Percentiles rank a stretch among this genome's conserved stretches.
These are phyloP conservation scores for Ostrea denselamellosa DNA, from an alignment of 1,140 invertebrate genomes.

Conservation along the genomic window DNA sequence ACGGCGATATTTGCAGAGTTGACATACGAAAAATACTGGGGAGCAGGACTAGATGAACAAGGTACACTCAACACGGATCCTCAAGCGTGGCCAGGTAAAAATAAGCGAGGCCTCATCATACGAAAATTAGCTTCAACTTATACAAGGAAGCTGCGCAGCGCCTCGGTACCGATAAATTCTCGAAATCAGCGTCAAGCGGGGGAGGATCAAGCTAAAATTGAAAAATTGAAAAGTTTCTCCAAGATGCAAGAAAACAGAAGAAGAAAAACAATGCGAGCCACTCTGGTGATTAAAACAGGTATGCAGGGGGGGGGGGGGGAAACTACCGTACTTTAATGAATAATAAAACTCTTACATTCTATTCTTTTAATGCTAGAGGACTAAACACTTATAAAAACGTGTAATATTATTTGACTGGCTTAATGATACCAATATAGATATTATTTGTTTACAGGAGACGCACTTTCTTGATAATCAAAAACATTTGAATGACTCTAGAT, in stretches of 20 bases:
- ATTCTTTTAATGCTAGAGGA: background rate
- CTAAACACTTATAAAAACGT: no score
- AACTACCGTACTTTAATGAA: background rate
- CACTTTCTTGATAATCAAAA: background rate
- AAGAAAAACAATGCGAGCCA: background rate
- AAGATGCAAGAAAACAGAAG: background rate
- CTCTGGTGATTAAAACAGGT: background rate
- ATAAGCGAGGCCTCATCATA: background rate
- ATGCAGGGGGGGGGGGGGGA: no score
- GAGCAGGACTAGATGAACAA: background rate
- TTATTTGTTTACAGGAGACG: background rate
- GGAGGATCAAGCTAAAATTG: background rate
- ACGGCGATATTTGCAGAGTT: no score
- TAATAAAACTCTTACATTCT: background rate
- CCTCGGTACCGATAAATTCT: background rate
- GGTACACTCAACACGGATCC: background rate
- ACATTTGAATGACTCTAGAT: background rate
- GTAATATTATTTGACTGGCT: no score
- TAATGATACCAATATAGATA: no score
- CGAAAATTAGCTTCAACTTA: background rate
- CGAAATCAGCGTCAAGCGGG: background rate
- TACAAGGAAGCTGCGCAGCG: background rate
- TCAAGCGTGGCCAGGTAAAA: background rate
- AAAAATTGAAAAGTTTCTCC: background rate
- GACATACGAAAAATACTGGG: no score